A percentile compares a stretch with the other conserved stretches of the same genome.
Evolutionary conservation across 1,140 invertebrate species (phyloP).

Genomic region (Conopomorpha cramerella): DNA sequence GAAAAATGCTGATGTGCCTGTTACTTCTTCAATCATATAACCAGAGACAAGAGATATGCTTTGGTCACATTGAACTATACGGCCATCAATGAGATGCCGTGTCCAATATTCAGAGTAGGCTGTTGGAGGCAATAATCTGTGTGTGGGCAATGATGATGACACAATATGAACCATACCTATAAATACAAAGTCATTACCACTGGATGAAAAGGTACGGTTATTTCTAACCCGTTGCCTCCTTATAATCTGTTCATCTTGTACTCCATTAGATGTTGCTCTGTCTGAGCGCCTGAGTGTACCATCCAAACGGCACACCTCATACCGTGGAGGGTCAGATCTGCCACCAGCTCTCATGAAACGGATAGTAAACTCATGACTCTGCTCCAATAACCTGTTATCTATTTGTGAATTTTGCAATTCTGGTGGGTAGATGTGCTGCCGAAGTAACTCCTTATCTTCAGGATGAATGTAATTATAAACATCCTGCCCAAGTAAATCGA

Average conservation of each 20-base stretch:
- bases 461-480: conserved; percentile 80
- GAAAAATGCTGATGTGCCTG: conserved; percentile 78
- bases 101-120: conserved; percentile 84
- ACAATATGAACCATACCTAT: conserved; percentile 71
- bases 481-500: conserved; percentile 86
- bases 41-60: conserved; percentile 85
- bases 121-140: conserved; percentile 69
- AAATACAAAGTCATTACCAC: conserved; percentile 67
- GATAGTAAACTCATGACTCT: conserved; percentile 60
- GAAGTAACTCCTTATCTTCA: conserved; percentile 78
- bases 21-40: conserved; percentile 85
- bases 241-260: conserved; percentile 58
- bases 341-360: conserved; percentile 68
- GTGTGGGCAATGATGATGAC: conserved; percentile 70
- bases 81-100: conserved; percentile 81
- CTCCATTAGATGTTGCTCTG: conserved; percentile 44
- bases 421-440: conserved; percentile 68
- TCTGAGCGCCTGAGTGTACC: conserved; percentile 62
- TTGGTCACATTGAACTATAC: conserved; percentile 86
- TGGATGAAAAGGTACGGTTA: conserved; percentile 55
- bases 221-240: conserved; percentile 54
- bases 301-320: conserved; percentile 70
- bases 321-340: conserved; percentile 70
- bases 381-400: conserved; percentile 34
- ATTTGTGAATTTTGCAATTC: conserved; percentile 37